Percentiles rank a stretch among this genome's conserved stretches.
These are phyloP conservation scores for Trilocha varians DNA, from an alignment of 2,888 invertebrate genomes.

Conservation along the genomic window DNA sequence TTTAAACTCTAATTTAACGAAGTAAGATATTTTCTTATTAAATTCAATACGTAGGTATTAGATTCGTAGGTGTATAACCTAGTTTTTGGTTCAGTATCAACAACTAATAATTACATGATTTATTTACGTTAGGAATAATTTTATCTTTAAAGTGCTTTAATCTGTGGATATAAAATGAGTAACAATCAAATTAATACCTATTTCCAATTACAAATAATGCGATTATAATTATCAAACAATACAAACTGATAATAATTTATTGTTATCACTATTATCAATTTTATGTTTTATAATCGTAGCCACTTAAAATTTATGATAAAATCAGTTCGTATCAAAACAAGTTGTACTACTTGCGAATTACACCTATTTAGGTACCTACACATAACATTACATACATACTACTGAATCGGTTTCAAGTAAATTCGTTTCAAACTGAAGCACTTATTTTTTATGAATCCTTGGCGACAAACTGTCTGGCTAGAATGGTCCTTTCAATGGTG, in stretches of 20 bases:
- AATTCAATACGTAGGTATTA: too few relatives aligned
- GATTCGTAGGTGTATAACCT: too few relatives aligned
- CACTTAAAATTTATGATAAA: constrained; percentile 57
- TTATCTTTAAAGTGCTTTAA: background rate
- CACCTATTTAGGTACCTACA: constrained; percentile 4
- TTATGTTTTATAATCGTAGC: constrained; percentile 50
- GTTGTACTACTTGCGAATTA: constrained; percentile 24
- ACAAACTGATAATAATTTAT: constrained; percentile 61
- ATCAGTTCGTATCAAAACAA: constrained; percentile 46
- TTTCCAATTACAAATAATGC: constrained; percentile 45
- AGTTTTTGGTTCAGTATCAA: background rate
- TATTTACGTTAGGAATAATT: background rate
- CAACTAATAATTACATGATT: too few relatives aligned
- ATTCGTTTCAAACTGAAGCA: background rate
- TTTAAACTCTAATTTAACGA: too few relatives aligned
- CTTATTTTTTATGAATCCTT: background rate
- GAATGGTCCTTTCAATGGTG: constrained; percentile 29
- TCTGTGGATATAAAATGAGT: background rate
- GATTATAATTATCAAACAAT: constrained; percentile 66
- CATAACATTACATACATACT: background rate
- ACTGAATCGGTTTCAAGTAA: background rate
- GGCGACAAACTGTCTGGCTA: constrained; percentile 61
- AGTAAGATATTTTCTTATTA: too few relatives aligned
- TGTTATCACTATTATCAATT: constrained; percentile 62
- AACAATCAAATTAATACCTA: constrained; percentile 38